Percentiles rank a stretch among this genome's conserved stretches.
Conservation (phyloP, 2,888 invertebrate genomes). For the Tipula vernalis region DNA sequence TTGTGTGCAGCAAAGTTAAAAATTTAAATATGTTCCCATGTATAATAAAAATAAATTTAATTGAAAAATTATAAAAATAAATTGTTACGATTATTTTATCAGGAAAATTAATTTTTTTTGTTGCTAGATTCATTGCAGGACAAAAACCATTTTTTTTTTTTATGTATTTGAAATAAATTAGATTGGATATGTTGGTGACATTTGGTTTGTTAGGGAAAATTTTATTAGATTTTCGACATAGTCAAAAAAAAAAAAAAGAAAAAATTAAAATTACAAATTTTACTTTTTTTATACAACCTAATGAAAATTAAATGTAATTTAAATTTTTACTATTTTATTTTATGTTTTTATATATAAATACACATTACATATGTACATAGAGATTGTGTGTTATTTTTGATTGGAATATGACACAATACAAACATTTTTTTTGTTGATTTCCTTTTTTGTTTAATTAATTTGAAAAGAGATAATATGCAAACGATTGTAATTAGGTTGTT, state of each 20-base stretch:
- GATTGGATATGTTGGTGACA: background rate
- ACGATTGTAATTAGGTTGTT: background rate
- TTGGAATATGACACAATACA: background rate
- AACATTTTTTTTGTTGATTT: background rate
- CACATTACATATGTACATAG: background rate
- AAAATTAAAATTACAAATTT: background rate
- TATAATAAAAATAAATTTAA: background rate
- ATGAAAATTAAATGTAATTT: background rate
- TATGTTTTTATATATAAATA: background rate
- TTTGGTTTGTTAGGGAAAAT: background rate
- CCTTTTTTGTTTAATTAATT: background rate
- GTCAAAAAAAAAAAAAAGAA: background rate
- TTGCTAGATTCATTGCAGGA: background rate
- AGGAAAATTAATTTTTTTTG: background rate
- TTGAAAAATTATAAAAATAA: slow-evolving; percentile 4
- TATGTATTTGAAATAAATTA: background rate
- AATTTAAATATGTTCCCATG: background rate
- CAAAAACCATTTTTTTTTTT: background rate
- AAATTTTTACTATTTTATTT: background rate
- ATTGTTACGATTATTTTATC: slow-evolving; percentile 4
- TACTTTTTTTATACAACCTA: background rate
- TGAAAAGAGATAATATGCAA: background rate
- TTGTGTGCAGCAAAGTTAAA: background rate
- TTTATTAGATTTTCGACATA: background rate
- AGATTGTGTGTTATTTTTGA: background rate